Base-by-base conservation (phyloP, 2,888 invertebrate species). In the Dynastes hyllus region DNA sequence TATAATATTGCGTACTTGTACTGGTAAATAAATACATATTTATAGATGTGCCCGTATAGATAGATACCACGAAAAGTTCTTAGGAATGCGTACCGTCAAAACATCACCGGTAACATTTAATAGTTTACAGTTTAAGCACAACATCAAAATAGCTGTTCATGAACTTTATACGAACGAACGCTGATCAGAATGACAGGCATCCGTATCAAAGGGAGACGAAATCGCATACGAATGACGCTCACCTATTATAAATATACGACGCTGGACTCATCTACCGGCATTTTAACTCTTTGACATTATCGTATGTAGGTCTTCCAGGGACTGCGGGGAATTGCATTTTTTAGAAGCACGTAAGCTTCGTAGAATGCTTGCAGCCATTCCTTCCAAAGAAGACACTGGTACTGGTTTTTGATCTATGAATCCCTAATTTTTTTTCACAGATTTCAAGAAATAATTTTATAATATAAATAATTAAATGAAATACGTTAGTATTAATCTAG, bases 111-210 rank as follows among this genome's bases (percentile, higher is more conserved):
- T 51, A 51, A 51, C 51, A 69, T 69, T 69, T 69, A 69, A 69
- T 69, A 69, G 69, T 69, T 69, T 69, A 69, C 69, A 69, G 69
- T 69, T 69, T 69, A 69, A 69, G 69, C 32, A 69, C 69, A 51
- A 69, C 69, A 51, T 69, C 69, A 69, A 69, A 69, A 69, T 69
- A 69, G 69, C 69, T 69, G 69, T 69, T 69, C 69, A 51, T 69
- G 69, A 69, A 69, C 69, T 69, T 69, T 69, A 69, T 69, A 27
- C 69, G 69, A 69, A 11, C 22, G 29, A 69, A 69, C 69, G 69
- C 22, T 27, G 69, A 69, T 69, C 27, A 69, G 69, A 50, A 69
- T 51, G 69, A 69, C 69, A 51, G 51, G 69, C 69, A 69, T 69
- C 51, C 69, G 69, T 51, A 51, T 69, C 69, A 69, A 69, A 51